Base-by-base conservation (phyloP, 92 coral and sea anemone genomes). In the Heliopora coerulea region DNA sequence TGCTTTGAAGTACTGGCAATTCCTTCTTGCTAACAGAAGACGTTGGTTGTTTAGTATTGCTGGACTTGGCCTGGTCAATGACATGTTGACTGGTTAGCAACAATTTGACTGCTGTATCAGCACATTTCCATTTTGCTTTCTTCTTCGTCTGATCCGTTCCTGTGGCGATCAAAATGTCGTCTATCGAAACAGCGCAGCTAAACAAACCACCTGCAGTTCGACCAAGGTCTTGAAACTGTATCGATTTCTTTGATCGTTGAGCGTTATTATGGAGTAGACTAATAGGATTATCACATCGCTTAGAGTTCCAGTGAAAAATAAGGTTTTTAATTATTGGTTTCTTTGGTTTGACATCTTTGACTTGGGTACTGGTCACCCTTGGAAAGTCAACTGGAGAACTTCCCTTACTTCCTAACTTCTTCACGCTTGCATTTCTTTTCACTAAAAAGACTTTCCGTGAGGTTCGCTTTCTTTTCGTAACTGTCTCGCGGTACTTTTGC, bases 81-180 rank as follows among this genome's bases (percentile, higher is more conserved):
- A 87, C 85, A 14, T 87, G 89, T 79, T 92, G 97, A 59, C 89
- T 75, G 19, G 89, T 54, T 58, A 87, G 89, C 31, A 92, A 83
- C 32, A 89, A 84, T 11, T 82, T 60, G 23, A 92, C 70, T 10
- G 96, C 97, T 18, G 79, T 88, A 31, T 87, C 96, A 19, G 97
- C 96, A 11, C 91, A 89, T 19, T 73, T 50, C 54, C 83, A 60
- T 62, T 92, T 92, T 20, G 97, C 97, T 35, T 70, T 85, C 59
- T 87, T 87, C 75, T 85, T 92, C 1, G 52, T 74, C 20, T 49
- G 0, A 23, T 87, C 97, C 52, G 82, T 76, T 19, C 88, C 93
- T 1, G 85, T 79, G 3, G 97, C 92, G 49, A 92, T 76, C 9
- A 85, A 17, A 32, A 78, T 83, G 54, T 83, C 67, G 26, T 70